Evolutionary conservation across 1,140 invertebrate genomes (phyloP), one percentile per base, ranked within the genome.

Genomic region (Diprion similis): DNA sequence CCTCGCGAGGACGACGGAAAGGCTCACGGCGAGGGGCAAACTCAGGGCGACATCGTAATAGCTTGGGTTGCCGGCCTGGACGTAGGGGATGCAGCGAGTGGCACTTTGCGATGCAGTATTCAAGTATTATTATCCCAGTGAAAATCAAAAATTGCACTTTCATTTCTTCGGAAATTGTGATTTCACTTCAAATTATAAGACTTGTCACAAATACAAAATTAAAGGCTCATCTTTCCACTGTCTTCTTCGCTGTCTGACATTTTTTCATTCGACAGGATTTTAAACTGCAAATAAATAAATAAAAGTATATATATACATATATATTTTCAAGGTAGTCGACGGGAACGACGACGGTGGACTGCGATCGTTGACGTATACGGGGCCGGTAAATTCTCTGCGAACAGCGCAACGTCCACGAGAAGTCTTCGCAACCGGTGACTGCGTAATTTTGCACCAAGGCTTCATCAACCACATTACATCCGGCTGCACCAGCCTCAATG

Each of bases 31-130:
- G 76, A 83, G 10, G 73, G 65, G 66, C 78, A 72, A 19, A 37
- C 1, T 37, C 75, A 80, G n/a, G 80, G 81, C 3, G 80, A 86
- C 45, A 72, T 85, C 19, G 80, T 88, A 37, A 84, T 88, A 11
- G 81, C 81, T 17, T 88, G 86, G 86, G 76, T 88, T 15, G 86
- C 85, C 11, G 86, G 86, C 73, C 67, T 88, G 45, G 85, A 87
- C 68, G 75, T 86, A 18, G 81, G 82, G 6, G 82, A 78, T 48
- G 67, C 78, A 1, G 76, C 74, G 17, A 71, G 48, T 37, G 79
- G 81, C 8, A 73, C 77, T 9, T 72, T 87, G n/a, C 75, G 80
- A 10, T 88, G 84, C 72, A 85, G 83, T 37, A 86, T 87, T 73
- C 80, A 87, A 79, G 86, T 87, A 80, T 76, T 48, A 18, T 69